These are phyloP conservation scores for Sciurus carolinensis DNA, from an alignment of 2,797 vertebrate genomes.

Conservation along the genomic window DNA sequence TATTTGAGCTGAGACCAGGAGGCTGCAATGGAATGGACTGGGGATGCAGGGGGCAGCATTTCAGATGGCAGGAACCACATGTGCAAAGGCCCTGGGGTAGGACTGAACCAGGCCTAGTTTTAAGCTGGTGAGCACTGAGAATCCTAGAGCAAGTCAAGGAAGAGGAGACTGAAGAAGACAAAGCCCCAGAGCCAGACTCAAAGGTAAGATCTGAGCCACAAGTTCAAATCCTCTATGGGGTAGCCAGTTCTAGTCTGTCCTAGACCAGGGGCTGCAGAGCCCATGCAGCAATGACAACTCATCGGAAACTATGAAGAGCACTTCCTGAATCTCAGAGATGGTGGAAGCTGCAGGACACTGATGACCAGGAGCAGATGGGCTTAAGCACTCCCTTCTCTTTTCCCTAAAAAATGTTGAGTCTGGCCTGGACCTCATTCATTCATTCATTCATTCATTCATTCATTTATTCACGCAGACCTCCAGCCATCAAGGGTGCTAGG, in stretches of 20 bases:
- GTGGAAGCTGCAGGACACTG: background rate
- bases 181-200: background rate
- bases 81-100: background rate
- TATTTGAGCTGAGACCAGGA: background rate
- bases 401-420: background rate
- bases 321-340: background rate
- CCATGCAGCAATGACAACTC: background rate
- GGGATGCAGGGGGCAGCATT: background rate
- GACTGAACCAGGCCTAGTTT: background rate
- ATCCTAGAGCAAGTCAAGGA: background rate
- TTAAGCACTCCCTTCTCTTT: background rate
- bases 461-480: background rate
- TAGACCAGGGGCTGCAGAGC: background rate
- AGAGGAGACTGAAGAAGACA: background rate
- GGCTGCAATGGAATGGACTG: background rate
- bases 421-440: background rate
- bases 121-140: background rate
- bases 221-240: background rate
- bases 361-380: background rate
- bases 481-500: background rate
- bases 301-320: background rate
- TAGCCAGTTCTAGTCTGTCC: background rate
- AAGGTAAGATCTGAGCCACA: conserved; percentile 10
- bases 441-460: background rate
- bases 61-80: background rate